Conservation (phyloP, 1,140 invertebrate species). For the Mycetomoellerius zeteki region DNA sequence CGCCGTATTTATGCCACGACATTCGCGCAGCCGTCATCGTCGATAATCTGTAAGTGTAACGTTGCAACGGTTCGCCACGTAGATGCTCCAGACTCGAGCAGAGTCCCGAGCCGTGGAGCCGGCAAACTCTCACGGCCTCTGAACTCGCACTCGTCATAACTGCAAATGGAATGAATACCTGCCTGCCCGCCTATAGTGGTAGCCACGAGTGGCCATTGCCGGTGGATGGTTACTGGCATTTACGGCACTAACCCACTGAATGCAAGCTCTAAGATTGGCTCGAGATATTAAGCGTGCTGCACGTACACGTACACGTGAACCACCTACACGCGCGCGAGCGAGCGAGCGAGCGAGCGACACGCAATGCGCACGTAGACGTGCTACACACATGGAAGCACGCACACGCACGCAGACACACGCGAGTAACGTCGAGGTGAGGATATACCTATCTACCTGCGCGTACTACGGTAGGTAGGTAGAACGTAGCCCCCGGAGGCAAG, state of each 20-base stretch:
- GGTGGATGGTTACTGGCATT: constrained; percentile 81
- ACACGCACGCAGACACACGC: constrained; percentile 51
- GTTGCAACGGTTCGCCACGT: constrained; percentile 60
- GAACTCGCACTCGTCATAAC: constrained; percentile 86
- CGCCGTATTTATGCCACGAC: constrained; percentile 16
- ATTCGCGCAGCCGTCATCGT: constrained; percentile 35
- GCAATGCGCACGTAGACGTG: constrained; percentile 65
- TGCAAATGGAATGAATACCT: constrained; percentile 86
- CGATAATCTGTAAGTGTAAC: constrained; percentile 69
- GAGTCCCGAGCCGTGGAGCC: constrained; percentile 62
- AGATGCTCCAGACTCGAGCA: constrained; percentile 68
- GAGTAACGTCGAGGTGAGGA: constrained; percentile 59
- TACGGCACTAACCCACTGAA: constrained; percentile 83
- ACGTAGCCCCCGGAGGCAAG: constrained; percentile 66
- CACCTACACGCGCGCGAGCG: constrained; percentile 15
- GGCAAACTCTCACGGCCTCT: constrained; percentile 85
- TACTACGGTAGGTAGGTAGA: constrained; percentile 79
- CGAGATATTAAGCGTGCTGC: constrained; percentile 82
- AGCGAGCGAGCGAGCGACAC: constrained; percentile 44
- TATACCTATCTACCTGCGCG: constrained; percentile 65
- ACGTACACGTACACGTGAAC: constrained; percentile 59
- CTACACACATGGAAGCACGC: background rate
- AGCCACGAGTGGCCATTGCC: constrained; percentile 81
- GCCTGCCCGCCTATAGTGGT: constrained; percentile 78
- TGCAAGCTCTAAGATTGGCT: constrained; percentile 83